phyloP scores from a whole-genome alignment of 2,888 invertebrate species.

The Quadriops clusia region DNA sequence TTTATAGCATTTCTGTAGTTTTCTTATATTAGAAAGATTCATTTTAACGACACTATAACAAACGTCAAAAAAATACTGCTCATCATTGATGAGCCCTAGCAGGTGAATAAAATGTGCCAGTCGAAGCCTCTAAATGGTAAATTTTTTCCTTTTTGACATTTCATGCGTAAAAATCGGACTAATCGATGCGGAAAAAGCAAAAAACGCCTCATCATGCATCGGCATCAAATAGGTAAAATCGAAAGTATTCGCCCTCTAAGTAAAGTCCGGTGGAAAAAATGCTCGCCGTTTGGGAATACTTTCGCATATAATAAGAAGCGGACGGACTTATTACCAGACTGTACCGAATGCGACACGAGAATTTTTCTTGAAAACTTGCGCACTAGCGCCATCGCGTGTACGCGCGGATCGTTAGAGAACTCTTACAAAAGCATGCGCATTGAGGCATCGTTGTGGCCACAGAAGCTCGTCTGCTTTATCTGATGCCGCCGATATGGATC shows the following conservation, averaged over 20 bases:
- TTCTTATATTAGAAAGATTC: too few relatives aligned
- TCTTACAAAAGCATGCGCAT: constrained; percentile 30
- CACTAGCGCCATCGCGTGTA: constrained; percentile 31
- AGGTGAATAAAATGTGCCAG: too few relatives aligned
- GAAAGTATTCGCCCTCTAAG: too few relatives aligned
- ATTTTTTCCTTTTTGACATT: constrained; percentile 3
- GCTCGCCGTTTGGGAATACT: too few relatives aligned
- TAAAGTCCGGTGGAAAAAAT: neutral
- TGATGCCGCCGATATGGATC: constrained; percentile 11
- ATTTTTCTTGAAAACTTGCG: constrained; percentile 39
- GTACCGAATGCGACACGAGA: constrained; percentile 36
- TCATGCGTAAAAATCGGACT: neutral
- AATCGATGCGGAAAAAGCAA: too few relatives aligned
- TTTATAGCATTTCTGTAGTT: too few relatives aligned
- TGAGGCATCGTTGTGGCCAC: constrained; percentile 3
- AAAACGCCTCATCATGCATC: too few relatives aligned
- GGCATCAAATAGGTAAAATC: too few relatives aligned
- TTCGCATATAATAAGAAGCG: constrained; percentile 14
- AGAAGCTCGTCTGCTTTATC: constrained; percentile 4
- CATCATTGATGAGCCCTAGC: too few relatives aligned
- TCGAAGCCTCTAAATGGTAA: too few relatives aligned
- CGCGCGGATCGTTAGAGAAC: constrained; percentile 38
- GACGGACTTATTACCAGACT: constrained; percentile 30
- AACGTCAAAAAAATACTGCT: too few relatives aligned
- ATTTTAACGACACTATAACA: too few relatives aligned